Evolutionary conservation across 2,797 vertebrate genomes (phyloP).

Genomic region (Acanthurus tractus): DNA sequence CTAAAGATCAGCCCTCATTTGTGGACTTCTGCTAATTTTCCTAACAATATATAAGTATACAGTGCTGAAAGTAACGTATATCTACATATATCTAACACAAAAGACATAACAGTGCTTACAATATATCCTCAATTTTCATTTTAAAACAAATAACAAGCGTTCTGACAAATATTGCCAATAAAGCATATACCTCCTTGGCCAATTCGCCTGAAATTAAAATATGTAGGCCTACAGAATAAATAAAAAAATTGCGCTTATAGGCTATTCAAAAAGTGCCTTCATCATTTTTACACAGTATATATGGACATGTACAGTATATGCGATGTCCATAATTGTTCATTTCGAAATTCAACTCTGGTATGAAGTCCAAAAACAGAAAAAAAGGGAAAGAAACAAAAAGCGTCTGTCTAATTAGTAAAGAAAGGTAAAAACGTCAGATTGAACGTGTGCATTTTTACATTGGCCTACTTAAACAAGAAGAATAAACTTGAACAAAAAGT

Average conservation of each 20-base stretch:
- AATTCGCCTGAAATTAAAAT: conserved; percentile 88
- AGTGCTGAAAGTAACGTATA: conserved; percentile 92
- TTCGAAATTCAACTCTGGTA: conserved; percentile 60
- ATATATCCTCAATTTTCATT: conserved; percentile 84
- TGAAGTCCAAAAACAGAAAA: conserved; percentile 43
- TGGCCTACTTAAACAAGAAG: conserved; percentile 63
- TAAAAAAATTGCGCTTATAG: conserved; percentile 91
- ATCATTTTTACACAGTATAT: conserved; percentile 85
- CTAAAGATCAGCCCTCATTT: conserved; percentile 67
- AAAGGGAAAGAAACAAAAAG: conserved; percentile 27
- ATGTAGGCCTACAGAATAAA: conserved; percentile 92
- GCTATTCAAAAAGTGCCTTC: conserved; percentile 96
- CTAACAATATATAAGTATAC: conserved; percentile 90
- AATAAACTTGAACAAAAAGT: conserved; percentile 65
- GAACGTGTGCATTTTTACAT: conserved; percentile 70
- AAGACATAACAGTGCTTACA: conserved; percentile 86
- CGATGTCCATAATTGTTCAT: conserved; percentile 69
- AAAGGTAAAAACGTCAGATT: conserved; percentile 52
- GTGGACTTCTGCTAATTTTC: conserved; percentile 81
- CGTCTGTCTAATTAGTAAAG: conserved; percentile 61
- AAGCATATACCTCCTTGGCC: conserved; percentile 89
- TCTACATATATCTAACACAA: conserved; percentile 85
- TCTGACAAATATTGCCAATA: conserved; percentile 99
- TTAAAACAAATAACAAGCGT: conserved; percentile 86
- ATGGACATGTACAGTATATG: conserved; percentile 60